Evolutionary conservation across 2,113 vertebrate species (phyloP).

Genomic region (Solea senegalensis): DNA sequence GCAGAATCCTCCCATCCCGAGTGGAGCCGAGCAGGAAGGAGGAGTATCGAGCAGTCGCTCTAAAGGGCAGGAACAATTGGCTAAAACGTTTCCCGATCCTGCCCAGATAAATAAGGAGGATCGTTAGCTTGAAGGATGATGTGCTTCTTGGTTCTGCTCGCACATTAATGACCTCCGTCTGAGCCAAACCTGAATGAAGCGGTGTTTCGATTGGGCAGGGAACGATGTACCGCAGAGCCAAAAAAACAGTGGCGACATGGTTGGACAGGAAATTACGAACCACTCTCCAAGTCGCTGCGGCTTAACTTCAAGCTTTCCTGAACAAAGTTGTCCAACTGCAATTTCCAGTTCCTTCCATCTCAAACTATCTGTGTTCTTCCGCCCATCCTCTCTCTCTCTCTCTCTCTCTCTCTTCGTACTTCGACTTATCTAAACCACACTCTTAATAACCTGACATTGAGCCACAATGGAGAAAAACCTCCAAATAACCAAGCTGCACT

Average conservation of each 20-base stretch:
- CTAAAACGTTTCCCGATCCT: slow-evolving; percentile 40
- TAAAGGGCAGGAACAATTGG: slow-evolving; percentile 45
- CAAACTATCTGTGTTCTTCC: slow-evolving; percentile 11
- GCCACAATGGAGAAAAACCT: slow-evolving; percentile 8
- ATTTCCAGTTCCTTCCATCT: slow-evolving; percentile 4
- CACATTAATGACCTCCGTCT: slow-evolving; percentile 28
- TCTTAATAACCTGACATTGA: slow-evolving; percentile 37
- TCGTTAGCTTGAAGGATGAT: slow-evolving; percentile 46
- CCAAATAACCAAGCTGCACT: slow-evolving; percentile 33
- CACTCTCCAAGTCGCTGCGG: slow-evolving; percentile 1
- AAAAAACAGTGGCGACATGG: slow-evolving; percentile 17
- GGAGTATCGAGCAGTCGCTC: slow-evolving; percentile 26
- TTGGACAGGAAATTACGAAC: slow-evolving; percentile 28
- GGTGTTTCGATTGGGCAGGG: slow-evolving; percentile 12
- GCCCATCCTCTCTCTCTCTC: background rate
- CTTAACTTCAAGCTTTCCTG: background rate
- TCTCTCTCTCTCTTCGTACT: slow-evolving; percentile 8
- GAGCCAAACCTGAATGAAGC: slow-evolving; percentile 37
- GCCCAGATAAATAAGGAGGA: slow-evolving; percentile 43
- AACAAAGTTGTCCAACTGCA: slow-evolving; percentile 7
- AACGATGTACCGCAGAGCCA: slow-evolving; percentile 15
- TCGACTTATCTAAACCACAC: slow-evolving; percentile 34
- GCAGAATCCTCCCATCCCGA: slow-evolving; percentile 8
- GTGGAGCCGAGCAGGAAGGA: slow-evolving; percentile 6
- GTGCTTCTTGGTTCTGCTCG: slow-evolving; percentile 27